Percentiles rank a stretch among this genome's conserved stretches.
Evolutionary conservation across 2,888 invertebrate genomes (phyloP).

Genomic region (Philonicus albiceps): DNA sequence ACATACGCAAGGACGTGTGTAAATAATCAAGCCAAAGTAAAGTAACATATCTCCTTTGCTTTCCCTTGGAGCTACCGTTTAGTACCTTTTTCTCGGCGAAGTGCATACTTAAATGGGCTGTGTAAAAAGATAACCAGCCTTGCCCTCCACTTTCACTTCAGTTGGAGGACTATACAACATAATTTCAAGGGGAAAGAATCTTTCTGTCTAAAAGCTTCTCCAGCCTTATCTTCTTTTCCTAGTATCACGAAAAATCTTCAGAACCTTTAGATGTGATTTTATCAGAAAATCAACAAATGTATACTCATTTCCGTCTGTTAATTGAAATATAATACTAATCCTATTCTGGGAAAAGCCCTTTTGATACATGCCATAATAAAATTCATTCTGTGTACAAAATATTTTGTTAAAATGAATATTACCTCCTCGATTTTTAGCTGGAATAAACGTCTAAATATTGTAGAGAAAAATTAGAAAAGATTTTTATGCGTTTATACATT

Average conservation of each 20-base stretch:
- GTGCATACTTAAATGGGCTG: neutral
- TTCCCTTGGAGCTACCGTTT: neutral
- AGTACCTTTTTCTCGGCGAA: neutral
- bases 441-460: neutral
- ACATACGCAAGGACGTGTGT: neutral
- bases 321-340: neutral
- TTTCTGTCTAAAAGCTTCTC: neutral
- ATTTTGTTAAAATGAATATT: neutral
- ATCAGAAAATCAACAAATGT: neutral
- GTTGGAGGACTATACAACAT: neutral
- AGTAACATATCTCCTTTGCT: neutral
- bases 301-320: neutral
- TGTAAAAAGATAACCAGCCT: neutral
- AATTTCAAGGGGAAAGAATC: neutral
- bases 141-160: neutral
- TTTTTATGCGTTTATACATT: no score
- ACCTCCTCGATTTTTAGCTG: neutral
- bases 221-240: neutral
- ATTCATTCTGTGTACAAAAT: neutral
- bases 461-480: no score
- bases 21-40: neutral
- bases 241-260: neutral
- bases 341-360: neutral
- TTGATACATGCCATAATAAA: neutral
- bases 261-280: neutral